phyloP scores from a whole-genome alignment of 2,113 vertebrate species.

The Rhinogobius similis region DNA sequence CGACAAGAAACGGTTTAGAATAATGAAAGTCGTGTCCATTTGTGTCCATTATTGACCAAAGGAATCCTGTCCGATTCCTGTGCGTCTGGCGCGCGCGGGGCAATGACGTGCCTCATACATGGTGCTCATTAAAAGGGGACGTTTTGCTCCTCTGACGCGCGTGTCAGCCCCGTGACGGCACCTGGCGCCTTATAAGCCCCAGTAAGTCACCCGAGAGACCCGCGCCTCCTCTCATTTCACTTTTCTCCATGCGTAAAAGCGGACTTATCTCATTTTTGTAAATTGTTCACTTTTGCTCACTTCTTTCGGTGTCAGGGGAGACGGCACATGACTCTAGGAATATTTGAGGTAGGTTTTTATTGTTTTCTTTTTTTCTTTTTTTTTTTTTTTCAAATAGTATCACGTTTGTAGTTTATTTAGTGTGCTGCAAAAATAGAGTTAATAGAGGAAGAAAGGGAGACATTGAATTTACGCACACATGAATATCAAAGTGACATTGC shows the following conservation, averaged over 20 bases:
- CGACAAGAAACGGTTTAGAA: neutral
- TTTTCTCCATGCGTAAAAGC: constrained; percentile 11
- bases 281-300: constrained; percentile 1
- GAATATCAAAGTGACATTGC: neutral
- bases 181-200: constrained; percentile 81
- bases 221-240: constrained; percentile 30
- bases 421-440: too few relatives aligned
- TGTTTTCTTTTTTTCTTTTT: neutral
- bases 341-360: constrained; percentile 50
- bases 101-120: constrained; percentile 57
- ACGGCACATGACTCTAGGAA: constrained; percentile 49
- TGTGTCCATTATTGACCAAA: constrained; percentile 14
- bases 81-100: neutral
- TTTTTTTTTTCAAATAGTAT: too few relatives aligned
- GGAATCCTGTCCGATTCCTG: constrained; percentile 25
- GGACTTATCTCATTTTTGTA: constrained; percentile 18
- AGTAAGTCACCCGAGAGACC: constrained; percentile 49
- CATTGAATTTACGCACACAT: neutral
- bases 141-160: constrained; percentile 67
- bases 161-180: constrained; percentile 80
- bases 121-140: constrained; percentile 70
- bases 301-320: constrained; percentile 19
- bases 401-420: too few relatives aligned
- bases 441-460: neutral
- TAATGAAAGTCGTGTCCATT: neutral